Evolutionary conservation across 2,797 vertebrate species (phyloP).

Genomic region (Chiroxiphia lanceolata): DNA sequence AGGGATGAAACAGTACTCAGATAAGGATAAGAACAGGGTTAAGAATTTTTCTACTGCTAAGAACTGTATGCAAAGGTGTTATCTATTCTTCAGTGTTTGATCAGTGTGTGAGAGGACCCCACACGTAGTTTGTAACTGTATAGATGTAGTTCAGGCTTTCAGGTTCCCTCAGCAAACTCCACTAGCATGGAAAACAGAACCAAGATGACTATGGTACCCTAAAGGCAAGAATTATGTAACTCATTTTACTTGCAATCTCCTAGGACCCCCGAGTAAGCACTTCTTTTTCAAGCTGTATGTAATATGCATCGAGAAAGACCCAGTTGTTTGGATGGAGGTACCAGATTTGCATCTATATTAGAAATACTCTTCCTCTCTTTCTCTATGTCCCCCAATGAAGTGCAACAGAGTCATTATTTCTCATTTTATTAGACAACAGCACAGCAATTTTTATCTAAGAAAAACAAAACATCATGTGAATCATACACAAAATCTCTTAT

Average conservation of each 20-base stretch:
- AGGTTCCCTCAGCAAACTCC: background rate
- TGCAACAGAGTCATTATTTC: background rate
- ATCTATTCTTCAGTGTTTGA: background rate
- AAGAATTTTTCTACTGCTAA: background rate
- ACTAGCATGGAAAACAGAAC: background rate
- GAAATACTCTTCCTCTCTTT: background rate
- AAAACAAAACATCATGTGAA: background rate
- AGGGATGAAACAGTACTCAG: background rate
- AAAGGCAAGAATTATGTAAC: background rate
- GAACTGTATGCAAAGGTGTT: background rate
- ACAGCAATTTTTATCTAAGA: background rate
- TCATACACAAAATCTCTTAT: background rate
- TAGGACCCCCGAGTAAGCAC: background rate
- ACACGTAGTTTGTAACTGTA: background rate
- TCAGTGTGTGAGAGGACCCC: background rate
- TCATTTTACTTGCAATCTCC: background rate
- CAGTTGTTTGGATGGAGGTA: background rate
- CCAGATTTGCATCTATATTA: background rate
- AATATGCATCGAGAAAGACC: background rate
- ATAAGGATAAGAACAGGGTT: background rate
- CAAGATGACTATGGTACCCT: background rate
- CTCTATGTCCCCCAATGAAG: background rate
- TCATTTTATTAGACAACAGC: conserved; percentile 18
- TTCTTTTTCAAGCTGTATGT: background rate
- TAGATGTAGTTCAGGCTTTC: background rate